Evolutionary conservation across 2,113 vertebrate species (phyloP), one percentile per base, ranked within the genome.

Genomic region (Phylloscopus trochilus): DNA sequence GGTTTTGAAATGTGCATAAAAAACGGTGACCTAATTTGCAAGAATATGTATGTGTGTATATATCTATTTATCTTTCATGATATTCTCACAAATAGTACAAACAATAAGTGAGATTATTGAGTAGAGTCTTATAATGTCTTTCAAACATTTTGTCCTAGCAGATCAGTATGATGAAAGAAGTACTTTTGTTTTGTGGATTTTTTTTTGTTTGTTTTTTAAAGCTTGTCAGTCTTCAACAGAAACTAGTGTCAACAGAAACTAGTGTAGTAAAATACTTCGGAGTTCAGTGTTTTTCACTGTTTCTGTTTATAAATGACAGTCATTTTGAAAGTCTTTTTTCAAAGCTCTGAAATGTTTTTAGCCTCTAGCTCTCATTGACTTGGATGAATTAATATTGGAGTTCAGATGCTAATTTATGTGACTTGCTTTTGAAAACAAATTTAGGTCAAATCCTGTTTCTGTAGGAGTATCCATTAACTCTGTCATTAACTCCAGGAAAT

Each of bases 361-460:
- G 90, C 90, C 87, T 80, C 51, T 35, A 86, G 85, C 33, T 83
- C 27, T 81, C 56, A 72, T 60, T 94, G 85, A 86, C 88, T 93
- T 93, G 60, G 43, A 77, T 92, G 87, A 94, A 94, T 94, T 93
- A 67, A 64, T 90, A 88, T n/a, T 90, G 68, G 39, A 70, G 85
- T 91, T 93, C 85, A 90, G 59, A 88, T 85, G 82, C 53, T 95
- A 95, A 94, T 92, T 90, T 93, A 81, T 92, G 80, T 88, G 81
- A 49, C 62, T 70, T 70, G 47, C 89, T 86, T 91, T 87, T 92
- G 68, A 95, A 95, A 94, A 83, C 76, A 92, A 70, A 94, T 95
- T 95, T 92, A 90, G 90, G 95, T 94, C 83, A 90, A 94, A 90
- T 94, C 27, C 51, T 70, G 13, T 76, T 95, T 90, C 85, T 81